Evolutionary conservation across 2,888 invertebrate genomes (phyloP).

Genomic region (Timema podura): DNA sequence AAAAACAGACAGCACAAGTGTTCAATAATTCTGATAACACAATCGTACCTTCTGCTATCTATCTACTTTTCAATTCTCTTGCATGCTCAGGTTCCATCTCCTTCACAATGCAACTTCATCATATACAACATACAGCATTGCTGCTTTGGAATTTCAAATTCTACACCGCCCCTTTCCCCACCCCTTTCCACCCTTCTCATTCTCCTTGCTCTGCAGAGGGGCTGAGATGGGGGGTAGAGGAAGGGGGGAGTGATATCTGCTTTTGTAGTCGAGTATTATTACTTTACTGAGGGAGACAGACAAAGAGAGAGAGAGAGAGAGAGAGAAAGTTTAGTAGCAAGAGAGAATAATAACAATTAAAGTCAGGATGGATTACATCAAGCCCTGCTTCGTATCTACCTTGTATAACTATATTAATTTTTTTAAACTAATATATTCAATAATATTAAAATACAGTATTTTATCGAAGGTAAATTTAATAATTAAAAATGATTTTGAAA

Average conservation of each 20-base stretch:
- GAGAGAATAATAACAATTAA: conserved; percentile 18
- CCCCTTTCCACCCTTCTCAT: conserved; percentile 5
- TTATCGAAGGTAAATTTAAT: no score
- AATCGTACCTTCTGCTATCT: conserved; percentile 1
- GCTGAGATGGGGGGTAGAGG: neutral
- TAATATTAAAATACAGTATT: no score
- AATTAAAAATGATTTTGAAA: no score
- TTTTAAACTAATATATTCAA: no score
- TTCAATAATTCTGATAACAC: no score
- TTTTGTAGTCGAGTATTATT: conserved; percentile 27
- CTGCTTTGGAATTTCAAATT: conserved; percentile 22
- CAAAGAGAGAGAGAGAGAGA: conserved; percentile 13
- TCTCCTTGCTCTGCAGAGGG: conserved; percentile 14
- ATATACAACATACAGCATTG: conserved; percentile 22
- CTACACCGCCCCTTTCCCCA: conserved; percentile 1
- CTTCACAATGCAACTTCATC: conserved; percentile 22
- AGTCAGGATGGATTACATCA: conserved; percentile 11
- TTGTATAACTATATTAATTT: no score
- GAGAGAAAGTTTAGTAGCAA: conserved; percentile 11
- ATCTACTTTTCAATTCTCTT: neutral
- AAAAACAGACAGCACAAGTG: no score
- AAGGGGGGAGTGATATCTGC: conserved; percentile 26
- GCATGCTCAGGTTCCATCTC: conserved; percentile 32
- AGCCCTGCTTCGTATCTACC: no score
- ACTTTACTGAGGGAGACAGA: conserved; percentile 24